Evolutionary conservation across 1,140 invertebrate species (phyloP).

Genomic region (Drosophila chauvacae): DNA sequence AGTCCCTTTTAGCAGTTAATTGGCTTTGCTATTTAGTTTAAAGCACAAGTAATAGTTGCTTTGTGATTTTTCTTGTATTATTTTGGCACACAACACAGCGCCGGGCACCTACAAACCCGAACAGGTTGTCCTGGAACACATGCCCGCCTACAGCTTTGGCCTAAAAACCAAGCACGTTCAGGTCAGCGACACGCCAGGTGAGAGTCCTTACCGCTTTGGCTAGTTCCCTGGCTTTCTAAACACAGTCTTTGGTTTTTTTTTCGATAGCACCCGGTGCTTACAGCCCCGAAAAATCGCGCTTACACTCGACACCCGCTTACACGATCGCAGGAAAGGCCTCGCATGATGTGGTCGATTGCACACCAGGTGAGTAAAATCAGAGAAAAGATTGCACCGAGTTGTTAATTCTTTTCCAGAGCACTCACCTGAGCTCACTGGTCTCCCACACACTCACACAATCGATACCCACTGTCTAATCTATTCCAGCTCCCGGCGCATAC

Average conservation of each 20-base stretch:
- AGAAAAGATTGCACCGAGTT: no score
- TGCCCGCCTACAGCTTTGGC: conserved; percentile 87
- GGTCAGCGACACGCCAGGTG: conserved; percentile 81
- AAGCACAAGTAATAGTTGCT: background rate
- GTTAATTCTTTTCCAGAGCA: background rate
- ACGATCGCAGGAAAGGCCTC: conserved; percentile 88
- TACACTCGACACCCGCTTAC: conserved; percentile 85
- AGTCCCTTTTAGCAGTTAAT: no score
- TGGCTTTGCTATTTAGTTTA: background rate
- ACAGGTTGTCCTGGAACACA: conserved; percentile 86
- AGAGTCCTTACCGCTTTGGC: background rate
- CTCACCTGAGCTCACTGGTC: background rate
- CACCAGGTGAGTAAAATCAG: conserved; percentile 84
- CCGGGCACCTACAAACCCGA: conserved; percentile 88
- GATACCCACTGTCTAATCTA: conserved; percentile 2
- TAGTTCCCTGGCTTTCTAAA: background rate
- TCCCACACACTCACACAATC: background rate
- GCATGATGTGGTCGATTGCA: conserved; percentile 86
- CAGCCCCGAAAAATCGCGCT: conserved; percentile 85
- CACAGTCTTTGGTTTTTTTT: background rate
- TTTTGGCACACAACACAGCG: conserved; percentile 57
- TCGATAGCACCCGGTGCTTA: conserved; percentile 86
- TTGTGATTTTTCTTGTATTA: conserved; percentile 81
- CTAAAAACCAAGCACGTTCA: conserved; percentile 85
- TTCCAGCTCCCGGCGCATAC: conserved; percentile 90